These are phyloP conservation scores for Babyrousa celebensis DNA, from an alignment of 2,797 vertebrate genomes.

Conservation along the genomic window DNA sequence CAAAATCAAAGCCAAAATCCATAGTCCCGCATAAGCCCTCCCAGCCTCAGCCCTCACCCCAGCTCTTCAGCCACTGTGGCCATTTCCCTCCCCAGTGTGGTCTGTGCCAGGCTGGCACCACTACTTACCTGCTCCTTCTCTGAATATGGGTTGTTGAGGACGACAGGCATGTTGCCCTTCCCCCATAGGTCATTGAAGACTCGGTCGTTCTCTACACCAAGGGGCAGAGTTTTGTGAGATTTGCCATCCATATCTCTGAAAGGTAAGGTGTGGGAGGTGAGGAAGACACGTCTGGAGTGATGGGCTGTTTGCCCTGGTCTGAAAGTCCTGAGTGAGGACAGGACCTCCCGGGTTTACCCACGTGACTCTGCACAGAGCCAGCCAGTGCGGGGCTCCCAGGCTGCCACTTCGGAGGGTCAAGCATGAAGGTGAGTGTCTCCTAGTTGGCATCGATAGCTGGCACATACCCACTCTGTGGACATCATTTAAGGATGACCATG, in stretches of 20 bases:
- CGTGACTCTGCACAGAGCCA: accelerated
- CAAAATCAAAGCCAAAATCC: not conserved
- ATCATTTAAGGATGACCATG: accelerated
- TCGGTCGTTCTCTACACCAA: conserved; percentile 92
- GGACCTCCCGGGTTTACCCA: accelerated
- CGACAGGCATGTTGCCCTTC: conserved; percentile 90
- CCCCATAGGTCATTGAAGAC: conserved; percentile 91
- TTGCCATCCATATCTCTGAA: conserved; percentile 93
- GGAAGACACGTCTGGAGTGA: not conserved
- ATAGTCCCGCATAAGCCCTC: accelerated
- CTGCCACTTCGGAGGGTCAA: accelerated
- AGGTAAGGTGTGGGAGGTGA: conserved; percentile 76
- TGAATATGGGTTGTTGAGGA: conserved; percentile 93
- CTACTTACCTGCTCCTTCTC: conserved; percentile 94
- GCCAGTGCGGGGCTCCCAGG: accelerated
- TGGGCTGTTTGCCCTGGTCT: too few relatives aligned
- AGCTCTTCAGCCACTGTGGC: not conserved
- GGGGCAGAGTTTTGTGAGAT: conserved; percentile 90
- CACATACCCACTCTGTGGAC: accelerated
- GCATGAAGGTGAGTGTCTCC: not conserved
- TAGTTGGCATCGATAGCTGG: accelerated
- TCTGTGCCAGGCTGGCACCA: accelerated
- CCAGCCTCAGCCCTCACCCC: not conserved
- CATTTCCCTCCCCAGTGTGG: not conserved
- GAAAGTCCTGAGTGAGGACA: not conserved